A percentile compares a stretch with the other conserved stretches of the same genome.
These are phyloP conservation scores for Odocoileus hemionus DNA, from an alignment of 2,113 vertebrate genomes.

Conservation along the genomic window DNA sequence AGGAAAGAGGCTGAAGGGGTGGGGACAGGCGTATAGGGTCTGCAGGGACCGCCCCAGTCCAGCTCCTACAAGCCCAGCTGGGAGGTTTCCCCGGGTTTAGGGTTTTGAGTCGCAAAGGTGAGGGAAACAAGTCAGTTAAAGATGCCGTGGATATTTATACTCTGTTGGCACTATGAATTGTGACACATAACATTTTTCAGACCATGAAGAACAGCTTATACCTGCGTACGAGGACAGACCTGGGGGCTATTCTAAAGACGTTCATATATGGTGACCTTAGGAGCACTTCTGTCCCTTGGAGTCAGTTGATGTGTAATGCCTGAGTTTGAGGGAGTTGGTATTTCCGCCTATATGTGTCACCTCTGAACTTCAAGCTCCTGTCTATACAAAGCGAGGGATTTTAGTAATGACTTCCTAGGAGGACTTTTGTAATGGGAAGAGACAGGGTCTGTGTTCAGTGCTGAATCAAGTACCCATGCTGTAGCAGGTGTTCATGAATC, in stretches of 20 bases:
- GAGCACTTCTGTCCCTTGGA: not conserved
- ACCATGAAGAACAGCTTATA: rapidly evolving
- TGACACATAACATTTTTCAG: not conserved
- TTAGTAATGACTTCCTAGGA: too few relatives aligned
- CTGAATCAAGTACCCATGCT: not conserved
- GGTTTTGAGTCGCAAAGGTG: not conserved
- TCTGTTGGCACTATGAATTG: not conserved
- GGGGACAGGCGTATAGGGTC: not conserved
- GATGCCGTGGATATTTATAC: not conserved
- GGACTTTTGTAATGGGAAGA: not conserved
- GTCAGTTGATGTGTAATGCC: not conserved
- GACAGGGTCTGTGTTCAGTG: not conserved
- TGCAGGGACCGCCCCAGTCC: not conserved
- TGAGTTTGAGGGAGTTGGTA: not conserved
- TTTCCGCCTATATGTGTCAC: not conserved
- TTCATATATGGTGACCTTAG: not conserved
- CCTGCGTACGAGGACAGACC: too few relatives aligned
- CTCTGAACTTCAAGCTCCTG: not conserved
- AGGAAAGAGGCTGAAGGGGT: not conserved
- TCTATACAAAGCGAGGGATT: not conserved
- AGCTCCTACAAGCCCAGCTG: not conserved
- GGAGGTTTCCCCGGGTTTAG: not conserved
- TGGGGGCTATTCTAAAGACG: not conserved
- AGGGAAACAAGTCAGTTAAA: conserved; percentile 27
- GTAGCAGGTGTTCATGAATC: not conserved